Evolutionary conservation across 2,888 invertebrate genomes (phyloP).

Genomic region (Calliphora vomitoria): DNA sequence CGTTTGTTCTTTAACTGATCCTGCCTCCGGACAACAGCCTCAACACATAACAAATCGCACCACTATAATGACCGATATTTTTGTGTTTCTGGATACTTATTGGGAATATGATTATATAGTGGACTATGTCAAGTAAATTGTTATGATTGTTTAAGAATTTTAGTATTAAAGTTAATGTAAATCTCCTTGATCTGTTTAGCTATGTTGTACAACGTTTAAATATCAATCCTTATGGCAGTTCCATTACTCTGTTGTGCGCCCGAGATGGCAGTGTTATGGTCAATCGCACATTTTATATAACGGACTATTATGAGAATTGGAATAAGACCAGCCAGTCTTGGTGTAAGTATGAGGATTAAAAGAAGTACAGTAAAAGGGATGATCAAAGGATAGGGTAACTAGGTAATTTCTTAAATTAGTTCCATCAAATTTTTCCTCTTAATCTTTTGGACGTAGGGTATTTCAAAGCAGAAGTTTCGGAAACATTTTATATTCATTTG

Average conservation of each 20-base stretch:
- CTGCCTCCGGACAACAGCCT: background rate
- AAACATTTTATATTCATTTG: too few relatives aligned
- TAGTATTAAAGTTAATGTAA: background rate
- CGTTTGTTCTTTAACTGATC: background rate
- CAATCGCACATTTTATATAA: constrained; percentile 87
- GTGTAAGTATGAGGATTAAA: constrained; percentile 77
- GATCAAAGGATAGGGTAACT: too few relatives aligned
- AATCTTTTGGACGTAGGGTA: too few relatives aligned
- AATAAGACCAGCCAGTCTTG: constrained; percentile 86
- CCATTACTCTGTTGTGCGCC: constrained; percentile 88
- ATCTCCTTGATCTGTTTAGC: constrained; percentile 78
- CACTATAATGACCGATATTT: constrained; percentile 86
- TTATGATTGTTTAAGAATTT: background rate
- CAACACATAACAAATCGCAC: constrained; percentile 75
- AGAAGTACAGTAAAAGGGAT: too few relatives aligned
- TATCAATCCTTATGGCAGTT: constrained; percentile 89
- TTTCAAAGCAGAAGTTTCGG: too few relatives aligned
- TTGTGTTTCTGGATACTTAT: constrained; percentile 88
- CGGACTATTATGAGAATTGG: constrained; percentile 88
- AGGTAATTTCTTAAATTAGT: too few relatives aligned
- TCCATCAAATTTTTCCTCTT: too few relatives aligned
- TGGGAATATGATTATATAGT: constrained; percentile 88
- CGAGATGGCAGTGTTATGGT: constrained; percentile 87
- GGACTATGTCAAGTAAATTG: constrained; percentile 86
- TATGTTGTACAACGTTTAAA: constrained; percentile 87